Evolutionary conservation across 1,140 invertebrate genomes (phyloP).

Genomic region (Drosophila watanabei): DNA sequence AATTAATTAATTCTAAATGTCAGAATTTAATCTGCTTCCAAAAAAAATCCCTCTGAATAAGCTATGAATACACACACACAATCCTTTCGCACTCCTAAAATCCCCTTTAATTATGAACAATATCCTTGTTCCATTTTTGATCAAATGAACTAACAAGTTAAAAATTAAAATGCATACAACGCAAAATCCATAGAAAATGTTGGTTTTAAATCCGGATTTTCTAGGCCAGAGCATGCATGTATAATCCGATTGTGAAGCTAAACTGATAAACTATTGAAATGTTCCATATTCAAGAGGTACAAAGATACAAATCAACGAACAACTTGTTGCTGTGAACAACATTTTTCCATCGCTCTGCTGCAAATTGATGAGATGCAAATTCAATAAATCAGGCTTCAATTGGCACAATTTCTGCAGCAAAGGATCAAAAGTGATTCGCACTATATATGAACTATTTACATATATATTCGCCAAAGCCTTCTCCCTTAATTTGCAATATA

Average conservation of each 20-base stretch:
- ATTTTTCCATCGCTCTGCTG: slow-evolving; percentile 22
- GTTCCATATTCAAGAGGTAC: slow-evolving; percentile 9
- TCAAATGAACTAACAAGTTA: slow-evolving; percentile 1
- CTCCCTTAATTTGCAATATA: slow-evolving; percentile 20
- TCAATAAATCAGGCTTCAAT: slow-evolving; percentile 69
- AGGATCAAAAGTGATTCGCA: slow-evolving; percentile 5
- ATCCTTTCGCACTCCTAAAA: background rate
- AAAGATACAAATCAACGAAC: slow-evolving; percentile 50
- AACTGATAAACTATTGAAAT: slow-evolving; percentile 57
- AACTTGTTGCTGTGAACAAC: slow-evolving; percentile 56
- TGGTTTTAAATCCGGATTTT: slow-evolving; percentile 2
- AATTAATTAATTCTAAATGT: too few relatives aligned
- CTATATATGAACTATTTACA: background rate
- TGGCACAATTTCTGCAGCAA: slow-evolving; percentile 24
- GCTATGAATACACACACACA: background rate
- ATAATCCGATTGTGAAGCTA: slow-evolving; percentile 52
- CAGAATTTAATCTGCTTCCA: background rate
- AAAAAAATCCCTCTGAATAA: background rate
- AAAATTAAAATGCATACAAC: background rate
- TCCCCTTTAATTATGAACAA: slow-evolving; percentile 1
- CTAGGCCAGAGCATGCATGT: background rate
- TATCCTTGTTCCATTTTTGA: background rate
- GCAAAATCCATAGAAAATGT: slow-evolving; percentile 7
- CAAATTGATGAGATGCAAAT: slow-evolving; percentile 56
- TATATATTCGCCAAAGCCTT: background rate